Evolutionary conservation across 2,797 vertebrate genomes (phyloP).

Genomic region (Rhynchonycteris naso): DNA sequence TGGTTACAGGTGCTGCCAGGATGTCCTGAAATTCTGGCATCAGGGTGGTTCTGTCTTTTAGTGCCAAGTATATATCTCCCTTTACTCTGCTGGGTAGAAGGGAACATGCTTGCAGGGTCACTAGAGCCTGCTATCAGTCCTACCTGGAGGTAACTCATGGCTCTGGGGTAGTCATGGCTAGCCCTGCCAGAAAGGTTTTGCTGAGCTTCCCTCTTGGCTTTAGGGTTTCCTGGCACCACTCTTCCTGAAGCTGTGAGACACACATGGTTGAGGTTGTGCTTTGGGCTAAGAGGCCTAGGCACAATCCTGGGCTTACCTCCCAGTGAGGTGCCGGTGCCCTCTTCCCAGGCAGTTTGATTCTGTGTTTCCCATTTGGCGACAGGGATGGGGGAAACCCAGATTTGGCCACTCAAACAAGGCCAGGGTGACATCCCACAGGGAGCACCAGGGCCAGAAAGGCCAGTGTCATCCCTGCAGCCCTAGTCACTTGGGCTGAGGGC

Average conservation of each 20-base stretch:
- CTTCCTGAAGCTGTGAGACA: background rate
- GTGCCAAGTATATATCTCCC: background rate
- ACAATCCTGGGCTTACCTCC: background rate
- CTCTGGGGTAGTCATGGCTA: conserved; percentile 10
- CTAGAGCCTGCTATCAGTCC: background rate
- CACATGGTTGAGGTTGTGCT: conserved; percentile 47
- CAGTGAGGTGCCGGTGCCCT: background rate
- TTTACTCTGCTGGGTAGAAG: background rate
- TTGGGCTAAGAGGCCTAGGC: conserved; percentile 21
- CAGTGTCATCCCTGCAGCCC: conserved; percentile 24
- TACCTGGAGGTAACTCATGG: background rate
- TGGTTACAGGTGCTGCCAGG: background rate
- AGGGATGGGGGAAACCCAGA: conserved; percentile 10
- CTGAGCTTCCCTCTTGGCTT: background rate
- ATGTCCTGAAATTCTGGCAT: conserved; percentile 44
- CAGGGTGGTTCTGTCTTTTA: background rate
- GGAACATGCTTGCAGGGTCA: background rate
- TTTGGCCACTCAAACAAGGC: conserved; percentile 44
- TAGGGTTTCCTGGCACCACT: background rate
- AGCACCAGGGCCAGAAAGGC: conserved; percentile 53
- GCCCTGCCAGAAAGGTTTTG: background rate
- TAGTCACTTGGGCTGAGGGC: background rate
- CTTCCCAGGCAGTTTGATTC: conserved; percentile 48
- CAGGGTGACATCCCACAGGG: conserved; percentile 42
- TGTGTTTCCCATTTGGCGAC: conserved; percentile 52